Evolutionary conservation across 2,797 vertebrate genomes (phyloP).

Genomic region (Poecilia gillii): DNA sequence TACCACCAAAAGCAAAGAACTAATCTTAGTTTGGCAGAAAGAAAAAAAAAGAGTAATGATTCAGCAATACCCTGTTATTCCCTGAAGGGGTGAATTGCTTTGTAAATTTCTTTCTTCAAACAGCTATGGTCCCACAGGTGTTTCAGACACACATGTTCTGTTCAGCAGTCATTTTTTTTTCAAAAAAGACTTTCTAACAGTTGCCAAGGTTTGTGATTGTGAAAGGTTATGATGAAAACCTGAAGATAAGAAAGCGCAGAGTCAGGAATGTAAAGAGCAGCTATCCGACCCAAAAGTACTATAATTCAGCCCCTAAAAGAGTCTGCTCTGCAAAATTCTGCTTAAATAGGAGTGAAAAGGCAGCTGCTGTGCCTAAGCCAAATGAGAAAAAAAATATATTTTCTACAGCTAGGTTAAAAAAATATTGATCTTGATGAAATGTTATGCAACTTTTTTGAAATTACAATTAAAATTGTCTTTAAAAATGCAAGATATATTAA

Average conservation of each 20-base stretch:
- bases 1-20: neutral
- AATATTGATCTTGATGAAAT: neutral
- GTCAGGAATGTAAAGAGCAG: neutral
- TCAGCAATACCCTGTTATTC: neutral
- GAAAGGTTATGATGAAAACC: neutral
- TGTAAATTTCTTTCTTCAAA: neutral
- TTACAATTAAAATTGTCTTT: neutral
- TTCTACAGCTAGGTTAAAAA: neutral
- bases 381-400: neutral
- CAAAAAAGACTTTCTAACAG: neutral
- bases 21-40: neutral
- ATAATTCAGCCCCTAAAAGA: neutral
- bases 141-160: neutral
- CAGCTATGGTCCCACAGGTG: neutral
- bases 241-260: neutral
- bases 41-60: neutral
- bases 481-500: neutral
- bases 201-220: neutral
- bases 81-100: neutral
- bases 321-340: neutral
- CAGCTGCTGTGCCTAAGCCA: neutral
- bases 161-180: neutral
- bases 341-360: neutral
- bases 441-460: neutral
- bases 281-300: neutral